Base-by-base conservation (phyloP, 2,888 invertebrate species). In the Chrysomela aeneicollis region DNA sequence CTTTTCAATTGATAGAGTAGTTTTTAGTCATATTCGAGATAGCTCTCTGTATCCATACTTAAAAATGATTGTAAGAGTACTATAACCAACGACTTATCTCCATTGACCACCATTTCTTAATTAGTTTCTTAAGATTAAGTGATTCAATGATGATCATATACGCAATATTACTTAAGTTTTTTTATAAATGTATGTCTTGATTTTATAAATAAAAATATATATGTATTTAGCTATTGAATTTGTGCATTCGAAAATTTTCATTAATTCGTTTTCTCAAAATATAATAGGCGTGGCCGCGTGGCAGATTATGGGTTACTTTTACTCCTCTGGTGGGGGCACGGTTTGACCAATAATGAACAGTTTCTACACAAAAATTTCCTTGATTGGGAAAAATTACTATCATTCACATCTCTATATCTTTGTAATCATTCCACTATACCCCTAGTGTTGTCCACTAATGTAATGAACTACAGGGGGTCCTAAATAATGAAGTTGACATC, bases 41-140 rank as follows among this genome's bases (percentile, higher is more conserved):
- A 79, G 81, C 82, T 82, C 81, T 82, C 82, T 82, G 78, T 79
- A 78, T 79, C 72, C 73, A 75, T 74, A 74, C 72, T 70, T 73
- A 75, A 67, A 76, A 71, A 74, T 68, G 66, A 68, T 71, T 74
- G 73, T 75, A 75, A 74, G 71, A 70, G 73, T 77, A 74, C 63
- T 73, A 71, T 74, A 72, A 70, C 61, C 71, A 69, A 74, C 71
- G 71, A 74, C 73, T 74, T 73, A 63, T 74, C 69, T 71, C 64
- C 70, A 66, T 69, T 72, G 70, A 61, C 65, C 66, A 67, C 65
- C 59, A 66, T 59, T 71, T 63, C 42, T 42, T 61, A 60, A 53
- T 59, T 55, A 59, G 67, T 66, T 46, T 57, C 46, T 70, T 68
- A 68, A 62, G 68, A 66, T 71, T n/a, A 70, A 42, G 72, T 74